phyloP scores from a whole-genome alignment of 2,113 vertebrate genomes.

The Chaetura pelagica region DNA sequence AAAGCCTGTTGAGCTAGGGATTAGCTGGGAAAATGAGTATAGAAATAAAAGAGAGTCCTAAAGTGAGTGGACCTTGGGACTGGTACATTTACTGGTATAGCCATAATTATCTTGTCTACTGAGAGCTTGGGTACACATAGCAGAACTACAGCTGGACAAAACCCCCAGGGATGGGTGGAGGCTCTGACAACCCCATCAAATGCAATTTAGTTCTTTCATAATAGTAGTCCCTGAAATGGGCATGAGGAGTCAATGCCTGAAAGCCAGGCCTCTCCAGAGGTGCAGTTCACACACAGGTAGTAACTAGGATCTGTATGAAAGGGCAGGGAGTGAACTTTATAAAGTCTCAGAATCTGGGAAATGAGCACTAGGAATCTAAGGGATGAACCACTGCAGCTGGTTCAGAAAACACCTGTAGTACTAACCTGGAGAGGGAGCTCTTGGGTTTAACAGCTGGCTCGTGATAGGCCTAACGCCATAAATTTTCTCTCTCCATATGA shows the following conservation, averaged over 20 bases:
- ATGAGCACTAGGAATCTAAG: neutral
- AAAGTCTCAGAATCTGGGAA: neutral
- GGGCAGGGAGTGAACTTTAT: neutral
- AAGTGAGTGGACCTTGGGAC: neutral
- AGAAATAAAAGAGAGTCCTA: too few relatives aligned
- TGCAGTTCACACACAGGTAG: neutral
- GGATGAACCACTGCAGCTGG: neutral
- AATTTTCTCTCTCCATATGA: neutral
- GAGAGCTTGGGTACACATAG: neutral
- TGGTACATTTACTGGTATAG: neutral
- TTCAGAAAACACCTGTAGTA: neutral
- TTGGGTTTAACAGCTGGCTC: neutral
- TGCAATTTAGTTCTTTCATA: neutral
- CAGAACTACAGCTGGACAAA: neutral
- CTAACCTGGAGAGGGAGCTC: neutral
- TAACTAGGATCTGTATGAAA: neutral
- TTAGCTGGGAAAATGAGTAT: too few relatives aligned
- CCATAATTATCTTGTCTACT: neutral
- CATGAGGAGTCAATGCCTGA: neutral
- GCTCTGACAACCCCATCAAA: neutral
- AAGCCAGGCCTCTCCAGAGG: neutral
- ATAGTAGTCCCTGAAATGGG: neutral
- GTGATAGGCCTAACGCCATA: neutral
- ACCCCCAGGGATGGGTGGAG: neutral
- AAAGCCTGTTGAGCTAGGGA: neutral